These are phyloP conservation scores for Autographa gamma DNA, from an alignment of 2,888 invertebrate species.

Conservation along the genomic window DNA sequence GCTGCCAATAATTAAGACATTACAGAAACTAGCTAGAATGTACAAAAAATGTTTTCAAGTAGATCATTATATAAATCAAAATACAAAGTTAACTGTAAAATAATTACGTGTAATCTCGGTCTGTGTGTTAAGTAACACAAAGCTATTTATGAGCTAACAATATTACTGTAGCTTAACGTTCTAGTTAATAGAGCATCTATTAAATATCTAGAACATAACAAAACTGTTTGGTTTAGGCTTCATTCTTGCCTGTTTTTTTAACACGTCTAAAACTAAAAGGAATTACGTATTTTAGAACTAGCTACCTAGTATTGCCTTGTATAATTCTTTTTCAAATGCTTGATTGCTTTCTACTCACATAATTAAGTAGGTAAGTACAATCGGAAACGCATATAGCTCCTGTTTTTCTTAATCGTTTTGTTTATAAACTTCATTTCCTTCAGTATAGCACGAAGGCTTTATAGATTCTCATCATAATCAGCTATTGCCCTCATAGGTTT, in stretches of 20 bases:
- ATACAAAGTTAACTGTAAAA: not conserved
- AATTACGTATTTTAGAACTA: no score
- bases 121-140: not conserved
- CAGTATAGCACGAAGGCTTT: no score
- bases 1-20: no score
- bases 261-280: not conserved
- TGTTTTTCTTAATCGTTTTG: no score
- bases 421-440: no score
- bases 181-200: not conserved
- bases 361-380: not conserved
- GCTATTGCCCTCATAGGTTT: not conserved
- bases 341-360: not conserved
- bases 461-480: not conserved
- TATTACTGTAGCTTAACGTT: slow-evolving; percentile 5
- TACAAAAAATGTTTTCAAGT: not conserved
- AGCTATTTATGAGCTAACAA: slow-evolving; percentile 16
- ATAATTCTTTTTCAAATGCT: not conserved
- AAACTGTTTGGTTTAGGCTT: not conserved
- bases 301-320: not conserved
- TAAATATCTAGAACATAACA: not conserved
- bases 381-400: not conserved
- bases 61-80: not conserved
- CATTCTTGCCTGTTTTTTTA: not conserved
- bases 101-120: not conserved
- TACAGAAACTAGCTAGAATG: no score